Percentiles rank a stretch among this genome's conserved stretches.
Conservation (phyloP, 2,797 vertebrate genomes). For the Siniperca obscura region DNA sequence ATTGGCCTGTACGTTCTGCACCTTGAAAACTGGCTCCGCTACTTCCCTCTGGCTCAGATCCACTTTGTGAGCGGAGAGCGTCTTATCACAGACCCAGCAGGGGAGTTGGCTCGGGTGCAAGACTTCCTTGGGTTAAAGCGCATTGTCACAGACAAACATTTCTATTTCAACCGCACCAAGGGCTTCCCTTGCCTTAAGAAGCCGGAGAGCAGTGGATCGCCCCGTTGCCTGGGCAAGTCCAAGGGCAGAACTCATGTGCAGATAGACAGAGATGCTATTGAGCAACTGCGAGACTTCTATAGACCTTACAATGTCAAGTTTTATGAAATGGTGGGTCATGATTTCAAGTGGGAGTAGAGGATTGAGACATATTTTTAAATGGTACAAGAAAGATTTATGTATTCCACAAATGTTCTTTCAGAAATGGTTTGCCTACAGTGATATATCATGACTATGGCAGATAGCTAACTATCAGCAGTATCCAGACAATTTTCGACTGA, state of each 20-base stretch:
- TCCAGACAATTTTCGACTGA: constrained; percentile 26
- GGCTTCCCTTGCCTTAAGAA: constrained; percentile 96
- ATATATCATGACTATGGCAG: constrained; percentile 5
- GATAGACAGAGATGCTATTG: constrained; percentile 93
- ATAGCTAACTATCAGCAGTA: constrained; percentile 37
- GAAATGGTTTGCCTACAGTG: constrained; percentile 26
- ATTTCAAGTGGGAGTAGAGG: constrained; percentile 93
- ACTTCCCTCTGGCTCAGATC: constrained; percentile 93
- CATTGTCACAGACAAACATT: constrained; percentile 95
- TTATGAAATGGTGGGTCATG: constrained; percentile 94
- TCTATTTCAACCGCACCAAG: constrained; percentile 98
- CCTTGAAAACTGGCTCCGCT: constrained; percentile 92
- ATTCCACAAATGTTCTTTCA: constrained; percentile 33
- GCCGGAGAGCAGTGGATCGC: constrained; percentile 87
- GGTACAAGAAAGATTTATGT: constrained; percentile 31
- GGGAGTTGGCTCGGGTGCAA: constrained; percentile 93
- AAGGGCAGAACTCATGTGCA: constrained; percentile 95
- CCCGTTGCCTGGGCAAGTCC: constrained; percentile 94
- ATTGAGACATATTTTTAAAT: constrained; percentile 32
- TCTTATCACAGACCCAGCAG: constrained; percentile 93
- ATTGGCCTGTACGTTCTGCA: constrained; percentile 94
- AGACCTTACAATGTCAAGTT: constrained; percentile 94
- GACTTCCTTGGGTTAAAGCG: constrained; percentile 94
- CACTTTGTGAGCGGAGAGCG: constrained; percentile 95
- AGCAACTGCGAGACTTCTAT: constrained; percentile 95